Evolutionary conservation across 1,140 invertebrate genomes (phyloP).

Genomic region (Conopomorpha cramerella): DNA sequence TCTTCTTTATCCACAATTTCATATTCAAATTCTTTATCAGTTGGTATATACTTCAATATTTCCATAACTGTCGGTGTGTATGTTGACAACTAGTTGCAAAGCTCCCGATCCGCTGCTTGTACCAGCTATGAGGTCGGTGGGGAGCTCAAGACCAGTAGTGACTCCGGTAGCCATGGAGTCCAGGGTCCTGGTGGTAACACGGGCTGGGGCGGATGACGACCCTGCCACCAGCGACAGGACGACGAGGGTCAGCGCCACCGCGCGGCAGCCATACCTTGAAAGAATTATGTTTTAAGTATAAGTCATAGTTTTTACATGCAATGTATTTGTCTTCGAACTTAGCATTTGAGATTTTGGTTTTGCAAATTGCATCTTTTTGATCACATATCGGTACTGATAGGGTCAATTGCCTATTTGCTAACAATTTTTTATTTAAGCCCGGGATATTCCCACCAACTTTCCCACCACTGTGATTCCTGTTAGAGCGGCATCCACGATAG

Average conservation of each 20-base stretch:
- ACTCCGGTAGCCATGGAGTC: conserved; percentile 19
- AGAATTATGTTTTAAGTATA: neutral
- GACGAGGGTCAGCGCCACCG: conserved; percentile 12
- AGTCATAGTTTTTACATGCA: neutral
- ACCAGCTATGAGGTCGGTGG: conserved; percentile 26
- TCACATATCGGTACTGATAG: no score
- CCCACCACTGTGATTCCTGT: no score
- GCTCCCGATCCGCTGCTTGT: conserved; percentile 22
- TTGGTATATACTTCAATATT: conserved; percentile 41
- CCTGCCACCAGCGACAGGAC: conserved; percentile 14
- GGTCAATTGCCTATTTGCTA: no score
- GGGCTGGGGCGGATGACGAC: conserved; percentile 17
- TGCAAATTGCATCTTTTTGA: no score
- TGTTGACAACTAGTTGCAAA: conserved; percentile 38
- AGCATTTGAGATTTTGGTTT: no score
- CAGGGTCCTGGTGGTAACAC: conserved; percentile 9
- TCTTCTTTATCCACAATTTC: conserved; percentile 6
- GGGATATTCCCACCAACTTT: no score
- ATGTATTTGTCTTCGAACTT: neutral
- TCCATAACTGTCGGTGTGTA: conserved; percentile 39
- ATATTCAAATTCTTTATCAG: conserved; percentile 9
- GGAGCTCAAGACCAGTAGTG: conserved; percentile 38
- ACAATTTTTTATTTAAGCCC: no score
- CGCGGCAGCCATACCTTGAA: conserved; percentile 26
- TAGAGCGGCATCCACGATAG: no score